A percentile compares a stretch with the other conserved stretches of the same genome.
Conservation (phyloP, 2,797 vertebrate genomes). For the Todus mexicanus region DNA sequence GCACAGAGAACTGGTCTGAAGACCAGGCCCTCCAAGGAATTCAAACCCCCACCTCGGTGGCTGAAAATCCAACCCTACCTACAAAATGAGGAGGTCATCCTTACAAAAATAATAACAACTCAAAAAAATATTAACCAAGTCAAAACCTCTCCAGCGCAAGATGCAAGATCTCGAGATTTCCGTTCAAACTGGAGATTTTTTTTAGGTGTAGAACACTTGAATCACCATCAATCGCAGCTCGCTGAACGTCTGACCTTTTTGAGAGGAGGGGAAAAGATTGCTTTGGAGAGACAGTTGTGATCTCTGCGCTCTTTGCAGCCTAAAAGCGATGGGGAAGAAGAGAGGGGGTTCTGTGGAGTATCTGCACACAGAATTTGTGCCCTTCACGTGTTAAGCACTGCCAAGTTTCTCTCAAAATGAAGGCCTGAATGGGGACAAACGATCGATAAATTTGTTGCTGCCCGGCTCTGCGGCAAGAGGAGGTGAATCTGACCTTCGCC, state of each 20-base stretch:
- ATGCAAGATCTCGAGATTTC: not conserved
- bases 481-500: not conserved
- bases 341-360: not conserved
- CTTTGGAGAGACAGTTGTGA: not conserved
- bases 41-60: not conserved
- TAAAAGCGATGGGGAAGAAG: not conserved
- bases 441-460: not conserved
- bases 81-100: not conserved
- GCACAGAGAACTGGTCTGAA: not conserved
- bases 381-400: accelerated
- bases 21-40: not conserved
- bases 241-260: not conserved
- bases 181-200: not conserved
- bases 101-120: not conserved
- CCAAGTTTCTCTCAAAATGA: not conserved
- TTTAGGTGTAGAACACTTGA: not conserved
- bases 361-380: not conserved
- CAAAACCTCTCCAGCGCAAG: not conserved
- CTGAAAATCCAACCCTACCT: not conserved
- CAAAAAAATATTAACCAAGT: not conserved
- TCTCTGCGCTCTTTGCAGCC: not conserved
- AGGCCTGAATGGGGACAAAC: not conserved
- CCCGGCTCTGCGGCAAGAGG: not conserved
- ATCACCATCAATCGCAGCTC: not conserved
- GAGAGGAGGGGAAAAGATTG: accelerated